phyloP scores from a whole-genome alignment of 2,113 vertebrate genomes.

The Dascyllus trimaculatus region DNA sequence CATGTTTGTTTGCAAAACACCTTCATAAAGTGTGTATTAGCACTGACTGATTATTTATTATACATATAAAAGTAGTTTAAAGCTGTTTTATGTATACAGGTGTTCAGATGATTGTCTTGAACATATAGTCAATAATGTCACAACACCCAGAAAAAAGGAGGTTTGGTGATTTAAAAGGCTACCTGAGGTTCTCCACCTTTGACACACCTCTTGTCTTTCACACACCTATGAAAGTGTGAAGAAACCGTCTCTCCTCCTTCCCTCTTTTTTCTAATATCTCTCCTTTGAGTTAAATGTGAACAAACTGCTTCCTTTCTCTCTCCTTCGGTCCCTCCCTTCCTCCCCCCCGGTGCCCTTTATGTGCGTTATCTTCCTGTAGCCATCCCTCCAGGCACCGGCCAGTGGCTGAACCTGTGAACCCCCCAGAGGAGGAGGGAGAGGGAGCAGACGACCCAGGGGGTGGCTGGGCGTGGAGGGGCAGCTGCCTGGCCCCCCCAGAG shows the following conservation, averaged over 20 bases:
- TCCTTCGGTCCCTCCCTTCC: neutral
- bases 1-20: neutral
- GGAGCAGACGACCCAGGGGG: slow-evolving; percentile 46
- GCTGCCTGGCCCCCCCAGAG: slow-evolving; percentile 61
- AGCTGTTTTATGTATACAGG: neutral
- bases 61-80: neutral
- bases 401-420: slow-evolving; percentile 80
- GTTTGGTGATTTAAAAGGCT: slow-evolving; percentile 11
- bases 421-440: slow-evolving; percentile 38
- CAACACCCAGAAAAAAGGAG: neutral
- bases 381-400: slow-evolving; percentile 76
- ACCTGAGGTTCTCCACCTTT: neutral
- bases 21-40: neutral
- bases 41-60: neutral
- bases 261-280: neutral
- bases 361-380: slow-evolving; percentile 79
- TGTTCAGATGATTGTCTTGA: neutral
- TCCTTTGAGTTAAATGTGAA: slow-evolving; percentile 22
- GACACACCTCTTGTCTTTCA: neutral
- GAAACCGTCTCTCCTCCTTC: neutral
- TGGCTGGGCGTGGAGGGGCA: slow-evolving; percentile 65
- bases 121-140: neutral
- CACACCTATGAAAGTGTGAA: neutral
- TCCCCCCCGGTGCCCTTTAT: slow-evolving; percentile 59
- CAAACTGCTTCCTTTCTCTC: slow-evolving; percentile 4